Conservation (phyloP, 1,140 invertebrate genomes). For the Bombus waltoni region DNA sequence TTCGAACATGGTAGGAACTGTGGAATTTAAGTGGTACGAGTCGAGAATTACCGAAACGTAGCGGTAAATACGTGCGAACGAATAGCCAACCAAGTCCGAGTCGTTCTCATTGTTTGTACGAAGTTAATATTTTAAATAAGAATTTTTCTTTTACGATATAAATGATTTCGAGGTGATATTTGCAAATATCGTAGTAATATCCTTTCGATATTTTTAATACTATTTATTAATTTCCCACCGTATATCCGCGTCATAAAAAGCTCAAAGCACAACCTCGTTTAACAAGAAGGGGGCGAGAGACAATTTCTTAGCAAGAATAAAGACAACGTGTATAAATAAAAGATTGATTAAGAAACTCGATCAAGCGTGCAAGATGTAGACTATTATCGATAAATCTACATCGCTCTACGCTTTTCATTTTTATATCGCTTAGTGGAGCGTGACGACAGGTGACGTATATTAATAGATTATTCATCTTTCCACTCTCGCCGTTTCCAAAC, state of each 20-base stretch:
- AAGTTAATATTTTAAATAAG: not conserved
- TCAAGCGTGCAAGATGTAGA: conserved; percentile 19
- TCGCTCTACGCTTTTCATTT: conserved; percentile 1
- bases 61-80: not conserved
- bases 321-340: conserved; percentile 15
- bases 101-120: too few species aligned
- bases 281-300: too few species aligned
- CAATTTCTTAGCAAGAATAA: not conserved
- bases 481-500: not conserved
- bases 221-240: not conserved
- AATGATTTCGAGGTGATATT: not conserved
- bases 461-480: conserved; percentile 34
- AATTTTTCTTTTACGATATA: too few species aligned
- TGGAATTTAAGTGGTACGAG: not conserved
- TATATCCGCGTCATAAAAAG: not conserved
- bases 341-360: conserved; percentile 6
- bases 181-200: not conserved
- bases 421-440: conserved; percentile 28
- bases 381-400: conserved; percentile 29
- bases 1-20: not conserved
- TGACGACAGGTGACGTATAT: conserved; percentile 15
- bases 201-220: not conserved
- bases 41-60: not conserved
- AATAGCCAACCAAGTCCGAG: too few species aligned
- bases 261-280: not conserved